Evolutionary conservation across 2,888 invertebrate genomes (phyloP).

Genomic region (Drosophila kambysellisi): DNA sequence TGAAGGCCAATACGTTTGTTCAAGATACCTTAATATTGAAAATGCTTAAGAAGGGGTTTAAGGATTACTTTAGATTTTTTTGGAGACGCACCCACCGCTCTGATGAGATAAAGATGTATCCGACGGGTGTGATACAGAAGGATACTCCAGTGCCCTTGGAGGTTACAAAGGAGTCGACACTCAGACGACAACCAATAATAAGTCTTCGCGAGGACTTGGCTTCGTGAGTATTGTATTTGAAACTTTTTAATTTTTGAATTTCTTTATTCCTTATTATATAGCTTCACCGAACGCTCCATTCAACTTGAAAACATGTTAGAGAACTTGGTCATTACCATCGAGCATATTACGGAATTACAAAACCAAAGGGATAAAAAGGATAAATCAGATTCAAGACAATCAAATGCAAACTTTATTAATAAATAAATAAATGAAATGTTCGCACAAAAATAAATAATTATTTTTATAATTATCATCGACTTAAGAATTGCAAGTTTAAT

Average conservation of each 20-base stretch:
- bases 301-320: conserved; percentile 21
- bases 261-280: background rate
- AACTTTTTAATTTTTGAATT: background rate
- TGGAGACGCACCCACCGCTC: background rate
- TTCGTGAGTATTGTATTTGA: background rate
- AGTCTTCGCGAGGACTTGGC: conserved; percentile 24
- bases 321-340: conserved; percentile 9
- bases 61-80: conserved; percentile 4
- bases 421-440: background rate
- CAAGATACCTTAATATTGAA: conserved; percentile 11
- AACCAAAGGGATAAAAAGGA: background rate
- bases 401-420: background rate
- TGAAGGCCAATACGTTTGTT: conserved; percentile 4
- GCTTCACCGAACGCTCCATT: conserved; percentile 14
- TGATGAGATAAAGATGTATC: no score
- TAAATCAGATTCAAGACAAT: background rate
- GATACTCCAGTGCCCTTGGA: background rate
- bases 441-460: background rate
- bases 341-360: conserved; percentile 10
- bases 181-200: background rate
- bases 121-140: no score
- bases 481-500: background rate
- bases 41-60: conserved; percentile 14
- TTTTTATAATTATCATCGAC: background rate
- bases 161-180: no score